Conservation (phyloP, 2,113 vertebrate genomes). For the Suncus etruscus region DNA sequence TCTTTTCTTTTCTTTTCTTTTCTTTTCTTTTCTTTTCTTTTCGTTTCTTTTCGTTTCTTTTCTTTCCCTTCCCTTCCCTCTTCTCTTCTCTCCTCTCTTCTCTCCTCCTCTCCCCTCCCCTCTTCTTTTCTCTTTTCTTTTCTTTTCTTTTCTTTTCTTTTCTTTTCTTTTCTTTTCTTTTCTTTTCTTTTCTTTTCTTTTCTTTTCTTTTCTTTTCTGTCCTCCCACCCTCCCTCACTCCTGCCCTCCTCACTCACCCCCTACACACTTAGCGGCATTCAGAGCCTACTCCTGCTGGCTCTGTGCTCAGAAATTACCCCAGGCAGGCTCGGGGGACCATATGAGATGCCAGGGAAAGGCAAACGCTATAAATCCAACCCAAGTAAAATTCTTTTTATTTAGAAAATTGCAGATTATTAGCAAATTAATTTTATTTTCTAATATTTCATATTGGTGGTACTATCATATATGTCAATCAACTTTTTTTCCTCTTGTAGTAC, state of each 20-base stretch:
- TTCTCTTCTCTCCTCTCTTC: slow-evolving; percentile 30
- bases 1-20: too few relatives aligned
- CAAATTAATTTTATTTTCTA: neutral
- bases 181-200: slow-evolving; percentile 6
- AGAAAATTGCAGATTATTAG: slow-evolving; percentile 1
- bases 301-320: too few relatives aligned
- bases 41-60: too few relatives aligned
- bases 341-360: too few relatives aligned
- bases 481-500: slow-evolving; percentile 89
- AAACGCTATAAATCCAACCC: too few relatives aligned
- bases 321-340: too few relatives aligned
- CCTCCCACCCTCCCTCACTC: too few relatives aligned
- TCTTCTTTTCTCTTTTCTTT: neutral
- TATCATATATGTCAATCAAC: slow-evolving; percentile 70
- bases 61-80: neutral
- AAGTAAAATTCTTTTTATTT: slow-evolving; percentile 36
- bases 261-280: too few relatives aligned
- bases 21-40: slow-evolving; percentile 40
- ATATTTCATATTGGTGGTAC: too few relatives aligned
- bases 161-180: neutral
- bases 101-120: neutral
- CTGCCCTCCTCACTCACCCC: too few relatives aligned
- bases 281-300: too few relatives aligned
- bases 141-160: slow-evolving; percentile 21
- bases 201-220: neutral